Evolutionary conservation across 2,888 invertebrate genomes (phyloP).

Genomic region (Diploptera punctata): DNA sequence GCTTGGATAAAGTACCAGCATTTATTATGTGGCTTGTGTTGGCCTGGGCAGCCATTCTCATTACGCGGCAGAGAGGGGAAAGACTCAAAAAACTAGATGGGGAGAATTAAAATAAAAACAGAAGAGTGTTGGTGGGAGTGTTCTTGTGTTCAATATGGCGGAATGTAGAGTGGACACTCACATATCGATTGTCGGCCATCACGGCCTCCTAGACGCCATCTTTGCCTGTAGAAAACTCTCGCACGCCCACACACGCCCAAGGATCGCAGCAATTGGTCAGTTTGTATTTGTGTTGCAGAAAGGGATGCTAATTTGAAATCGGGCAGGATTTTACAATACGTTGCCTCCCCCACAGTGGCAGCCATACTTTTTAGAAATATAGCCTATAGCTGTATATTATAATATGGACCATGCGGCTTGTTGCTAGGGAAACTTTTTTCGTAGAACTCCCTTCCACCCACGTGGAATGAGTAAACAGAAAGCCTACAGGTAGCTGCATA

Average conservation of each 20-base stretch:
- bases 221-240: neutral
- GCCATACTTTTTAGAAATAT: slow-evolving; percentile 33
- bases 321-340: slow-evolving; percentile 29
- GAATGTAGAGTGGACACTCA: neutral
- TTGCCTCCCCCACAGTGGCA: slow-evolving; percentile 6
- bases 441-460: neutral
- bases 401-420: slow-evolving; percentile 19
- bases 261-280: slow-evolving; percentile 34
- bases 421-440: neutral
- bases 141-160: slow-evolving; percentile 30
- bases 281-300: slow-evolving; percentile 33
- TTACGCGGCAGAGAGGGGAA: neutral
- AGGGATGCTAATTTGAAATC: slow-evolving; percentile 35
- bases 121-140: slow-evolving; percentile 15
- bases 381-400: slow-evolving; percentile 21
- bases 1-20: slow-evolving; percentile 21
- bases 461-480: slow-evolving; percentile 1
- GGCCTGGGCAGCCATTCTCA: slow-evolving; percentile 21
- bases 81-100: neutral
- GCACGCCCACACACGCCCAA: neutral
- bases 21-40: slow-evolving; percentile 21
- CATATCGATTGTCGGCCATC: slow-evolving; percentile 32
- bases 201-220: slow-evolving; percentile 24
- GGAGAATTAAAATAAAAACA: slow-evolving; percentile 7
- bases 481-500: slow-evolving; percentile 2